Percentiles rank a stretch among this genome's conserved stretches.
Evolutionary conservation across 2,797 vertebrate species (phyloP).

Genomic region (Chiloscyllium punctatum): DNA sequence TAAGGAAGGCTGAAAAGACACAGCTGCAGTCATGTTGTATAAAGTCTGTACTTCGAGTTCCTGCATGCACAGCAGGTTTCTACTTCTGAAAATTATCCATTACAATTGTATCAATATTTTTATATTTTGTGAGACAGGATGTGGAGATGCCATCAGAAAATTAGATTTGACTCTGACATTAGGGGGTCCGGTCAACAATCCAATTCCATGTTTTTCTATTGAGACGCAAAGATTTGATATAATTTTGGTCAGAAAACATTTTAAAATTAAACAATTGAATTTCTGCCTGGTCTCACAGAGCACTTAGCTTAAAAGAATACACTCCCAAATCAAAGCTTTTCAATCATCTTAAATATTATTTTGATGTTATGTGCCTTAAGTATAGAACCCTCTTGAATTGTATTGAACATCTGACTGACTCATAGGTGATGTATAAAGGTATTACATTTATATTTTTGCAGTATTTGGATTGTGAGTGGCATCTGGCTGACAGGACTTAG

Average conservation of each 20-base stretch:
- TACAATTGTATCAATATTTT: slow-evolving; percentile 90
- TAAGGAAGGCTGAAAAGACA: not conserved
- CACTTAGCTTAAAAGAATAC: slow-evolving; percentile 99
- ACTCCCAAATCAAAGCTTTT: slow-evolving; percentile 99
- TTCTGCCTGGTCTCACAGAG: slow-evolving; percentile 92
- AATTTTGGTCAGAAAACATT: slow-evolving; percentile 94
- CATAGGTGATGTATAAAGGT: slow-evolving; percentile 78
- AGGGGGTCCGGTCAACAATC: slow-evolving; percentile 85
- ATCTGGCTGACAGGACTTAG: slow-evolving; percentile 69
- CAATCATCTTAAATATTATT: slow-evolving; percentile 99
- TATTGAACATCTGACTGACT: slow-evolving; percentile 82
- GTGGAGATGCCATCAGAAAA: slow-evolving; percentile 96
- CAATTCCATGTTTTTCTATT: slow-evolving; percentile 94
- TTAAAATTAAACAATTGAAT: slow-evolving; percentile 98
- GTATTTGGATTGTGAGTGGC: slow-evolving; percentile 73
- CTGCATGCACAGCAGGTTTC: slow-evolving; percentile 45
- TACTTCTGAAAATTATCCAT: slow-evolving; percentile 91
- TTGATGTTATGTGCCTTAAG: slow-evolving; percentile 77
- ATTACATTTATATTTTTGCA: slow-evolving; percentile 76
- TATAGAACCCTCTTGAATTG: slow-evolving; percentile 78
- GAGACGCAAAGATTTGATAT: slow-evolving; percentile 98
- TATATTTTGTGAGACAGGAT: slow-evolving; percentile 82
- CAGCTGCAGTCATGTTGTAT: not conserved
- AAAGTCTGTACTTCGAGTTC: not conserved
- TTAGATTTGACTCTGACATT: slow-evolving; percentile 97